A percentile compares a stretch with the other conserved stretches of the same genome.
Evolutionary conservation across 2,888 invertebrate genomes (phyloP).

Genomic region (Biston stratarius): DNA sequence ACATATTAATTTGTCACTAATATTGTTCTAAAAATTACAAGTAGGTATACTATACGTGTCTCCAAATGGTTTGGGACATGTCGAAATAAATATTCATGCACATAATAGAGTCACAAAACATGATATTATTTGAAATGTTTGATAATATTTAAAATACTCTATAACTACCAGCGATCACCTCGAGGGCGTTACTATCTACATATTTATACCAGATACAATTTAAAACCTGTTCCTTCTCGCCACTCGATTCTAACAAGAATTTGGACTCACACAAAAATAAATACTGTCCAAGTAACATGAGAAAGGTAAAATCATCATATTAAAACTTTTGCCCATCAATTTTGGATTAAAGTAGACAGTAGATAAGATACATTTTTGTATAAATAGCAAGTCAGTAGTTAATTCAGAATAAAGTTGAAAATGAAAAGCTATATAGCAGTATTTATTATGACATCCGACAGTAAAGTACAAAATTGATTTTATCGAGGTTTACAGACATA

Average conservation of each 20-base stretch:
- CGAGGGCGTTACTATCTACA: constrained; percentile 79
- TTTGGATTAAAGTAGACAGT: constrained; percentile 62
- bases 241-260: constrained; percentile 83
- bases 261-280: constrained; percentile 83
- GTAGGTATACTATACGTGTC: constrained; percentile 18
- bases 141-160: constrained; percentile 69
- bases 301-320: constrained; percentile 75
- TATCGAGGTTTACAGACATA: constrained; percentile 71
- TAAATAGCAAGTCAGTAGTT: constrained; percentile 58
- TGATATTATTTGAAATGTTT: constrained; percentile 64
- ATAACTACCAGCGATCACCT: constrained; percentile 71
- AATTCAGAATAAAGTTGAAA: constrained; percentile 67
- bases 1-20: constrained; percentile 20
- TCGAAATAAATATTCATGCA: constrained; percentile 36
- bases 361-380: constrained; percentile 68
- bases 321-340: constrained; percentile 64
- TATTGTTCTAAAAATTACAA: constrained; percentile 13
- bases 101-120: constrained; percentile 50
- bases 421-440: constrained; percentile 75
- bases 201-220: constrained; percentile 79
- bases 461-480: constrained; percentile 84
- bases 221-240: constrained; percentile 77
- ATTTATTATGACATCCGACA: constrained; percentile 83
- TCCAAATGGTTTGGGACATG: constrained; percentile 29
- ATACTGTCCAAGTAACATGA: constrained; percentile 82